Base-by-base conservation (phyloP, 2,888 invertebrate species). In the Elysia crispata region DNA sequence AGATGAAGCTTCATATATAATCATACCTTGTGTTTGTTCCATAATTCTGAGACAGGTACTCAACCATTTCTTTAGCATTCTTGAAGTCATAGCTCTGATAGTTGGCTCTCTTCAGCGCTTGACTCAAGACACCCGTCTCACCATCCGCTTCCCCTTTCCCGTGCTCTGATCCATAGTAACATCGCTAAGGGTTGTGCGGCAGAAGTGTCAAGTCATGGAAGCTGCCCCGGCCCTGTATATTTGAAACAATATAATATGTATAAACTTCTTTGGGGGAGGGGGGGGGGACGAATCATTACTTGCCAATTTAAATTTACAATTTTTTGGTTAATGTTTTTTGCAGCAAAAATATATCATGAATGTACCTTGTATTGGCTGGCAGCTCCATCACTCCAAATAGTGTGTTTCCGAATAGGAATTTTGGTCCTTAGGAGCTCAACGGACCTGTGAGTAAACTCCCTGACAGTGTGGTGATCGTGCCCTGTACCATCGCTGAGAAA, bases 71-170 rank as follows among this genome's bases (percentile, higher is more conserved):
- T 3, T 18, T 23, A 15, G 60, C 60, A 60, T 60, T 23, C 60
- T 15, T 60, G 60, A 60, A 20, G 60, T 20, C 15, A 23, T 23
- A 18, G 8, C 23, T 15, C 15, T 23, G n/a, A 6, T 20, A 60
- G 60, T 20, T 60, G 3, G 57, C 74, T n/a, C 57, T 57, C 15
- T 57, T n/a, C 5, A 31, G 30, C 3, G 18, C 25, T 31, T 74
- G 54, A 60, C 28, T 20, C 31, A 74, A 23, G 60, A 57, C 54
- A 1, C 74, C 74, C 20, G 74, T 74, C 60, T 74, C 74, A 74
- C 74, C 74, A 30, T 74, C 74, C 15, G 74, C 74, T 30, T 74
- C 74, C 1, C 41, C 75, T 57, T 75, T 75, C 11, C 75, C 76
- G 23, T 76, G 76, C 41, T 64, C 76, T 23, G 76, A 62, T 11